Percentiles rank a stretch among this genome's conserved stretches.
These are phyloP conservation scores for Ailuropoda melanoleuca DNA, from an alignment of 2,113 vertebrate species.

Conservation along the genomic window DNA sequence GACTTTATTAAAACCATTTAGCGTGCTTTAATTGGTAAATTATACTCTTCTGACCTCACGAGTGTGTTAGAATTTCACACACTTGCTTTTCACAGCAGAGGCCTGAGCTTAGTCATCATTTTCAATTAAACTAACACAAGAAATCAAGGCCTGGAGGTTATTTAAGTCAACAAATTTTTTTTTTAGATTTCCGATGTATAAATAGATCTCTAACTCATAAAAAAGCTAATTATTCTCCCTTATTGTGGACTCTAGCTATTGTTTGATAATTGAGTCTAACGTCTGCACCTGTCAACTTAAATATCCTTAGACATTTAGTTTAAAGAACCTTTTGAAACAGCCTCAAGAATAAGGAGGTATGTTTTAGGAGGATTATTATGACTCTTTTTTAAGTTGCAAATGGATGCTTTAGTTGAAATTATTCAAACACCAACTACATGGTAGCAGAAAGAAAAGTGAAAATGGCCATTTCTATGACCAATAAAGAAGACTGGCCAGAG, in stretches of 20 bases:
- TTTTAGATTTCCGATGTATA: background rate
- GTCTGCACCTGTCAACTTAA: background rate
- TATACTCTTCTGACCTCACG: slow-evolving; percentile 47
- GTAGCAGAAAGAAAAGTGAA: background rate
- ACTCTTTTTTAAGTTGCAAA: background rate
- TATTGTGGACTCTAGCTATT: background rate
- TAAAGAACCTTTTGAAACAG: background rate
- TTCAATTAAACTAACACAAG: slow-evolving; percentile 38
- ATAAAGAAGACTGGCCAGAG: background rate
- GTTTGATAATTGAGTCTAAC: background rate
- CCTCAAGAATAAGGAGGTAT: background rate
- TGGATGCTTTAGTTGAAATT: background rate
- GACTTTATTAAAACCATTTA: slow-evolving; percentile 51
- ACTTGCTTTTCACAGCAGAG: slow-evolving; percentile 60
- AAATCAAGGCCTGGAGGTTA: slow-evolving; percentile 49
- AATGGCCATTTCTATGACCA: background rate
- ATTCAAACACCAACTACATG: background rate
- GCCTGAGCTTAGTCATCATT: slow-evolving; percentile 21
- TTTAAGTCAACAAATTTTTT: slow-evolving; percentile 31
- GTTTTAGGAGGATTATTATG: background rate
- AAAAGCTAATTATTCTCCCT: background rate
- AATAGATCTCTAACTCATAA: slow-evolving; percentile 15
- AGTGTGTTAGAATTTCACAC: slow-evolving; percentile 54
- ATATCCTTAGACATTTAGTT: background rate
- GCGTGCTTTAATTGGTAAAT: slow-evolving; percentile 56